These are phyloP conservation scores for Andrena minutula DNA, from an alignment of 2,888 invertebrate species.

Conservation along the genomic window DNA sequence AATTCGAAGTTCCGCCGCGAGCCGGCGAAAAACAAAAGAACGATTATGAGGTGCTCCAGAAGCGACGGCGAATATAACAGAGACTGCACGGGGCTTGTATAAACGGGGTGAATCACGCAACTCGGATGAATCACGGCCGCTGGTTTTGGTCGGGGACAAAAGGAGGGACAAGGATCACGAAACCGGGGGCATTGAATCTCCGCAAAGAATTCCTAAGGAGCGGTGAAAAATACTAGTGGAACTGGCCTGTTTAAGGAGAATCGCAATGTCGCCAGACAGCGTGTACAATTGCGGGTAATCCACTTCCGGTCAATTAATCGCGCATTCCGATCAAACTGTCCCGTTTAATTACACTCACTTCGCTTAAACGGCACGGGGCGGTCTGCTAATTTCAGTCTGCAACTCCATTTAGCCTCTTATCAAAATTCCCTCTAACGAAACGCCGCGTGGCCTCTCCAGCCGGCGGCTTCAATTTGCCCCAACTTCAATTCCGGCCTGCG, in stretches of 20 bases:
- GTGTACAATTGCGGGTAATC: not conserved
- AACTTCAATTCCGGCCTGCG: slow-evolving; percentile 15
- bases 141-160: no score
- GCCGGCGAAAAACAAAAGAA: slow-evolving; percentile 23
- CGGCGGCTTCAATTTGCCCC: slow-evolving; percentile 31
- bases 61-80: not conserved
- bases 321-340: slow-evolving; percentile 13
- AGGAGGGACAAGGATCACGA: no score
- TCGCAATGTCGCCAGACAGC: not conserved
- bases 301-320: slow-evolving; percentile 17
- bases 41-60: slow-evolving; percentile 26
- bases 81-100: not conserved
- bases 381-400: slow-evolving; percentile 14
- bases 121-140: not conserved
- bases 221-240: no score
- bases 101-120: not conserved
- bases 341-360: slow-evolving; percentile 1
- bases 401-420: slow-evolving; percentile 33
- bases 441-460: not conserved
- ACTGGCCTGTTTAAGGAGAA: not conserved
- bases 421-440: slow-evolving; percentile 31
- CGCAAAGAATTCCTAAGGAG: no score
- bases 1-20: slow-evolving; percentile 41
- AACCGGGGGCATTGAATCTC: no score
- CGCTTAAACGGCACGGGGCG: slow-evolving; percentile 4